Base-by-base conservation (phyloP, 2,113 vertebrate genomes). In the Gadus macrocephalus region DNA sequence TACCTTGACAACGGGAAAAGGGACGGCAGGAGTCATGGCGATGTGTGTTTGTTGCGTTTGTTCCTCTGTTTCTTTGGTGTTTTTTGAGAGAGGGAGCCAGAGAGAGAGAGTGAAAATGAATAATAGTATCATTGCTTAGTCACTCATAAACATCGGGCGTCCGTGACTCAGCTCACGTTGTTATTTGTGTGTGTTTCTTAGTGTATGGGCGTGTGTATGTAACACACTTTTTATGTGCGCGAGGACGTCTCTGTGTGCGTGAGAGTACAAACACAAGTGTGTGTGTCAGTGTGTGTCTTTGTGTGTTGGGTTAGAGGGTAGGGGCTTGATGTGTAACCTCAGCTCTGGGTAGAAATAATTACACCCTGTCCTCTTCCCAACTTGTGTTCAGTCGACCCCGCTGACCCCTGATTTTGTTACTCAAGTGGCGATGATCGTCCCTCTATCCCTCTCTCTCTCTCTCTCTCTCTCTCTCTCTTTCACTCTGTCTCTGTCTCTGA, bases 361-460 rank as follows among this genome's bases (percentile, higher is more conserved):
- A 61, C 17, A 62, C n/a, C 22, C 19, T 62, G 60, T 62, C 61
- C 22, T 27, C 61, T 28, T 12, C 22, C 61, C 22, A 5, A 35
- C 31, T 35, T 35, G 31, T 35, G 31, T 35, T 35, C 31, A 35
- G 31, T 35, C 6, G 61, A 27, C 22, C 61, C 61, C 25, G 15
- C 25, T 12, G 61, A 27, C 22, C 25, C 15, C 25, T 16, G 22
- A 15, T 27, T 62, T 25, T 27, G 15, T 14, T 62, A 22, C 25
- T 62, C 61, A 62, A 62, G 61, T 62, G 25, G 12, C 15, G 22
- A 62, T 62, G 27, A 27, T 27, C 25, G 15, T 65, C n/a, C 67
- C 3, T 61, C 55, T 64, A 12, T 53, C 28, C 28, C 38, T 16
- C 61, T 20, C 53, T 0, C 42, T 49, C 42, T 49, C 42, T 49